Percentiles rank a stretch among this genome's conserved stretches.
phyloP scores from a whole-genome alignment of 92 coral and sea anemone species.

The Scolanthus callimorphus region DNA sequence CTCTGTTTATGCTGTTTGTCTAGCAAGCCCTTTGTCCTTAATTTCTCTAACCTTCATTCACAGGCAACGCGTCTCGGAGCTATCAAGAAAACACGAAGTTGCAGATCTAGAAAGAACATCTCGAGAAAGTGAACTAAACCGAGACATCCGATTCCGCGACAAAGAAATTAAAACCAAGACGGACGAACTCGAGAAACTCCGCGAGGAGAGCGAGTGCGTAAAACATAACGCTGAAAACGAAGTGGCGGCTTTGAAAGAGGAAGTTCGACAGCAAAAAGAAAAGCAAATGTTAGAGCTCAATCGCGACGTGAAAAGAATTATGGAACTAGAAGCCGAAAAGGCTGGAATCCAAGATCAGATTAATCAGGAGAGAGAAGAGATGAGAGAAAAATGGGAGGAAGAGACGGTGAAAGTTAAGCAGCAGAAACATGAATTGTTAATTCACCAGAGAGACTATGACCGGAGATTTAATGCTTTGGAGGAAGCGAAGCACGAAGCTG shows the following conservation, averaged over 20 bases:
- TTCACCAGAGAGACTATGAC: constrained; percentile 64
- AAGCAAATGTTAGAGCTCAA: constrained; percentile 64
- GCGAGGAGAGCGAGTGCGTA: constrained; percentile 58
- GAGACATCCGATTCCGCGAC: constrained; percentile 71
- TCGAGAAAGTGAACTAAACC: constrained; percentile 70
- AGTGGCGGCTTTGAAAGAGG: constrained; percentile 64
- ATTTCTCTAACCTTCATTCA: not conserved
- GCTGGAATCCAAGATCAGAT: constrained; percentile 55
- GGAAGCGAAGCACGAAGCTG: constrained; percentile 63
- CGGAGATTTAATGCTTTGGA: constrained; percentile 65
- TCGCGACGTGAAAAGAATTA: constrained; percentile 70
- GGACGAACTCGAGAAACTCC: constrained; percentile 71
- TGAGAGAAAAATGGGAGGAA: constrained; percentile 70
- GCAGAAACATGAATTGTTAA: constrained; percentile 52
- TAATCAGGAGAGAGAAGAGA: constrained; percentile 52
- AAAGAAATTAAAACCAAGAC: constrained; percentile 61
- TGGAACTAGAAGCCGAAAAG: constrained; percentile 76
- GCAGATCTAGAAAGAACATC: constrained; percentile 66
- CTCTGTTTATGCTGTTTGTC: no score
- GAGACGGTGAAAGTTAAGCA: constrained; percentile 58
- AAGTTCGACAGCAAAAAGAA: constrained; percentile 78
- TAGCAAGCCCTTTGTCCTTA: no score
- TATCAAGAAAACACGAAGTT: constrained; percentile 72
- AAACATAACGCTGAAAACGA: constrained; percentile 79
- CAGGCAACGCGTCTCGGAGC: constrained; percentile 79